Base-by-base conservation (phyloP, 2,888 invertebrate genomes). In the Xylophagus ater region DNA sequence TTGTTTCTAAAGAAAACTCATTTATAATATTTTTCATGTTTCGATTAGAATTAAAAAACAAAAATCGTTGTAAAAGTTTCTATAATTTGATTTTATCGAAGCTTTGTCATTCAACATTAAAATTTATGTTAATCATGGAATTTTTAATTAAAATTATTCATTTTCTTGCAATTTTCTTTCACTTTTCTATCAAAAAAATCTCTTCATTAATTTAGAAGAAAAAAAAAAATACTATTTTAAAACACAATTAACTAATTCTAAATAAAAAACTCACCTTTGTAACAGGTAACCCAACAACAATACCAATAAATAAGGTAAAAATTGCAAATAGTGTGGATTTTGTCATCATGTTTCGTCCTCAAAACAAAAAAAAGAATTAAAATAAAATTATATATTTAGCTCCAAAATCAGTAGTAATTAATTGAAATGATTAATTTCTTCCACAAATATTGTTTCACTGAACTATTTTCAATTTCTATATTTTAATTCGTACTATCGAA, bases 371-470 rank as follows among this genome's bases (percentile, higher is more conserved):
- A 12, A 37, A 23, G 31, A 37, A 30, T 23, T 8, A 14, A 21
- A 4, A 6, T 10, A 15, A 37, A 37, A 26, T 14, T 14, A 19
- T 24, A 9, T 10, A 26, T n/a, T n/a, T 9, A 20, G 23, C 37
- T 31, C 30, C 19, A 31, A 21, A 30, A 37, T 23, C 31, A 24
- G 31, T 31, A 31, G 25, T 35, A 35, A 35, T n/a, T n/a, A 35
- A 26, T 18, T 18, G 9, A 7, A 12, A 35, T 26, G 19, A 7
- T 26, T 25, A 19, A 25, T n/a, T 12, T 21, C 8, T 33, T 20
- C 21, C 12, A 14, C 12, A 23, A 14, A 14, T 29, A 29, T 15
- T 12, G 13, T 9, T 15, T 29, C 14, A n/a, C 28, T 28, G 17
- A 30, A 30, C 17, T 15, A 30, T 17, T 17, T 14, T 7, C n/a